phyloP scores from a whole-genome alignment of 2,888 invertebrate species.

The Harpagoxenus sublaevis region DNA sequence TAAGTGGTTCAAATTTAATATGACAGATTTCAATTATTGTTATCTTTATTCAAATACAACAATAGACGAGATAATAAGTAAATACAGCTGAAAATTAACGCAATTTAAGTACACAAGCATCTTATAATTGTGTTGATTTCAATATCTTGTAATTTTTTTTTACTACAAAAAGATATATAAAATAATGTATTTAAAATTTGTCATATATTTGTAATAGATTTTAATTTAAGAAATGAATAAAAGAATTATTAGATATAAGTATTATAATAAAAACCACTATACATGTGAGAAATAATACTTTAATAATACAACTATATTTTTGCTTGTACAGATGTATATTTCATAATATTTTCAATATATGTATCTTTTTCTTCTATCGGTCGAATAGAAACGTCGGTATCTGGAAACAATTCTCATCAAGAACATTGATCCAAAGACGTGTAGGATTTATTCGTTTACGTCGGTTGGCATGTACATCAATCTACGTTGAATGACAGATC shows the following conservation, averaged over 20 bases:
- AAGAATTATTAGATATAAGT: not conserved
- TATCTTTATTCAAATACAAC: not conserved
- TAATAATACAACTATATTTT: slow-evolving; percentile 18
- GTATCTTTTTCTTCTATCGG: slow-evolving; percentile 15
- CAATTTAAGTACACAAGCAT: slow-evolving; percentile 25
- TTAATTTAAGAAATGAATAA: not conserved
- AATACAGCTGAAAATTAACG: slow-evolving; percentile 18
- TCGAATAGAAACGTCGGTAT: slow-evolving; percentile 22
- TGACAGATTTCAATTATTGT: not conserved
- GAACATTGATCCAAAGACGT: slow-evolving; percentile 36
- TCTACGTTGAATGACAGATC: slow-evolving; percentile 58
- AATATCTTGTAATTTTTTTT: slow-evolving; percentile 53
- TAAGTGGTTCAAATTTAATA: not conserved
- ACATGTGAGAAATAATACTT: not conserved
- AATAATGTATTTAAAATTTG: not conserved
- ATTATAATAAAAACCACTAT: not conserved
- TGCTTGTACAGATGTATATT: not conserved
- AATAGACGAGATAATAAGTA: not conserved
- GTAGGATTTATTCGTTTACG: slow-evolving; percentile 51
- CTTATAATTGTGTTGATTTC: slow-evolving; percentile 40
- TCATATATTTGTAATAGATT: not conserved
- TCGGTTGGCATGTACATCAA: slow-evolving; percentile 51
- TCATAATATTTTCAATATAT: slow-evolving; percentile 35
- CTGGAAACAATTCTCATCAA: slow-evolving; percentile 43
- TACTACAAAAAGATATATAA: not conserved